Percentiles rank a stretch among this genome's conserved stretches.
Conservation (phyloP, 2,113 vertebrate genomes). For the Uropsilus gracilis region DNA sequence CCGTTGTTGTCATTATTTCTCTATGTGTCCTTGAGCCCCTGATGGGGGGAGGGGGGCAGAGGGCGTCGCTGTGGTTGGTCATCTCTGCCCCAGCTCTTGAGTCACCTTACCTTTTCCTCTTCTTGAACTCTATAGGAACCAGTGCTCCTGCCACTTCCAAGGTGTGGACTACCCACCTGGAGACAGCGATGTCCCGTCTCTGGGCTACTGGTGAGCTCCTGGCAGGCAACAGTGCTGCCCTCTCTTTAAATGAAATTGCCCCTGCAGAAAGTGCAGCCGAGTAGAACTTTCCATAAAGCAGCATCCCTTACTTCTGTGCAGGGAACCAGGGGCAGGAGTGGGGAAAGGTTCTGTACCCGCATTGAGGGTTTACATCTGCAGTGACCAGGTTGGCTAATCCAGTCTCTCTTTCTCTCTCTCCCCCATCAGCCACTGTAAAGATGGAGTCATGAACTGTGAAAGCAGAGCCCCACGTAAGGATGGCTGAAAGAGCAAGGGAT, state of each 20-base stretch:
- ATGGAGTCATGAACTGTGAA: constrained; percentile 92
- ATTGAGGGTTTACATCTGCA: too few species aligned
- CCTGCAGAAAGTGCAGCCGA: neutral
- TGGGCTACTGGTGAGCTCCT: constrained; percentile 94
- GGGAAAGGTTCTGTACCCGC: neutral
- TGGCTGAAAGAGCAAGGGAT: neutral
- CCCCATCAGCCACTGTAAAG: constrained; percentile 90
- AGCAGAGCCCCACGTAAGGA: constrained; percentile 86
- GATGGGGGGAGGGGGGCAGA: neutral
- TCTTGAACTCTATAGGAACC: constrained; percentile 85
- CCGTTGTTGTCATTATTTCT: neutral
- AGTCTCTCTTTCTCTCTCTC: neutral
- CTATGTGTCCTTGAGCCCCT: neutral
- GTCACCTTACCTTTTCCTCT: neutral
- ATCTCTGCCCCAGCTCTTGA: neutral
- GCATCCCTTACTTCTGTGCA: neutral
- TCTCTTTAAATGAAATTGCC: neutral
- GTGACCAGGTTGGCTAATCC: neutral
- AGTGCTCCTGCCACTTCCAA: constrained; percentile 95
- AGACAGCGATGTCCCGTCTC: constrained; percentile 92
- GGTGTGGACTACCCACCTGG: constrained; percentile 94
- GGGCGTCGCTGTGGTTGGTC: neutral
- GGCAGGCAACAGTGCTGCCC: neutral
- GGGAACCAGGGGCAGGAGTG: neutral
- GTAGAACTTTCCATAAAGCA: neutral